Conservation (phyloP, 2,797 vertebrate genomes). For the Hybognathus amarus region DNA sequence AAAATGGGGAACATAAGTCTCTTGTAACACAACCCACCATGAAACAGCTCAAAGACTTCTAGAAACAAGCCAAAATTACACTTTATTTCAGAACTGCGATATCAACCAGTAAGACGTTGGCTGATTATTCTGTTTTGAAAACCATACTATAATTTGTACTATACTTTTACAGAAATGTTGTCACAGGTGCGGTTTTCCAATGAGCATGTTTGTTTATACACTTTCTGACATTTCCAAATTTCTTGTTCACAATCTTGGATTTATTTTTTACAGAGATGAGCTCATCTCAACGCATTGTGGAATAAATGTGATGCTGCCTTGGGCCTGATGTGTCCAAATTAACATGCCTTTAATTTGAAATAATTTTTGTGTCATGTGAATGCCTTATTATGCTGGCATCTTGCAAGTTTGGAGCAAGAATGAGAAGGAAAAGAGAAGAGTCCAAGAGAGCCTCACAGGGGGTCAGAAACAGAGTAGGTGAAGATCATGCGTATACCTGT, state of each 20-base stretch:
- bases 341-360: conserved; percentile 9
- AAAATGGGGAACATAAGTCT: not conserved
- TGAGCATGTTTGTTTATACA: too few relatives aligned
- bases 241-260: not conserved
- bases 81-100: too few relatives aligned
- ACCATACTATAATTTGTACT: too few relatives aligned
- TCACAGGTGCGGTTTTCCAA: not conserved
- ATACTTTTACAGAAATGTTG: too few relatives aligned
- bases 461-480: not conserved
- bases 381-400: not conserved
- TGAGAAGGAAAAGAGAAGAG: not conserved
- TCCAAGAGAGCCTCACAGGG: conserved; percentile 1
- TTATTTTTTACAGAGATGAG: not conserved
- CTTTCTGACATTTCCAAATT: not conserved
- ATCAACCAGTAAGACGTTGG: too few relatives aligned
- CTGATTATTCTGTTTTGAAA: too few relatives aligned
- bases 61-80: not conserved
- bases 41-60: not conserved
- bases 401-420: not conserved
- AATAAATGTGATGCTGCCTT: not conserved
- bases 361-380: not conserved
- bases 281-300: not conserved
- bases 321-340: not conserved
- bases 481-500: conserved; percentile 20
- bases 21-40: not conserved